Conservation (phyloP, 2,888 invertebrate species). For the Meloe dianella region DNA sequence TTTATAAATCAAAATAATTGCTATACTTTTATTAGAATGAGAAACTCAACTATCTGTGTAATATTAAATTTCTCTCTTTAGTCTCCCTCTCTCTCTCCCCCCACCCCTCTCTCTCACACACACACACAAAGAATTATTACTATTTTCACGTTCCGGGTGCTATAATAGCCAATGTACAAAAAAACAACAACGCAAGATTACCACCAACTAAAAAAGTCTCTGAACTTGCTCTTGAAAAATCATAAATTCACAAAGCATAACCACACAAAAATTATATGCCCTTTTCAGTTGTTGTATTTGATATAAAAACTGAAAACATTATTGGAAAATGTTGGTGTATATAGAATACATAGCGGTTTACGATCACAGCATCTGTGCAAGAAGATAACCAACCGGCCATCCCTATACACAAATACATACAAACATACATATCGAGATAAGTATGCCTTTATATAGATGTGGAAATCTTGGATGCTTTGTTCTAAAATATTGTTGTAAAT, state of each 20-base stretch:
- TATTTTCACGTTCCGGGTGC: neutral
- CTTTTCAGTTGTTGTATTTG: slow-evolving; percentile 10
- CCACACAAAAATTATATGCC: neutral
- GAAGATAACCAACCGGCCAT: slow-evolving; percentile 40
- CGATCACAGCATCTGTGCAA: slow-evolving; percentile 41
- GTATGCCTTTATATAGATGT: slow-evolving; percentile 16
- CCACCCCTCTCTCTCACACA: no score
- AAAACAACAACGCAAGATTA: neutral
- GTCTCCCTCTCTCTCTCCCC: no score
- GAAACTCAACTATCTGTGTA: neutral
- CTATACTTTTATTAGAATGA: neutral
- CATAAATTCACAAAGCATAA: slow-evolving; percentile 4
- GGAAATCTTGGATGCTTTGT: neutral
- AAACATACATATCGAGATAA: slow-evolving; percentile 14
- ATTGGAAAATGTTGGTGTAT: slow-evolving; percentile 38
- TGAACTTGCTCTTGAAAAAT: neutral
- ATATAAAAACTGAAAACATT: slow-evolving; percentile 28
- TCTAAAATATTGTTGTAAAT: neutral
- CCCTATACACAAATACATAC: slow-evolving; percentile 31
- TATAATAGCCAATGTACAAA: neutral
- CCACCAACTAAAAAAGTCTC: neutral
- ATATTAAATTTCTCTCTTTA: neutral
- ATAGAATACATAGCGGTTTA: slow-evolving; percentile 41
- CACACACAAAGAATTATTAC: slow-evolving; percentile 3
- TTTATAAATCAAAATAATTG: slow-evolving; percentile 10